Percentiles rank a stretch among this genome's conserved stretches.
Evolutionary conservation across 2,113 vertebrate genomes (phyloP).

Genomic region (Colinus virginianus): DNA sequence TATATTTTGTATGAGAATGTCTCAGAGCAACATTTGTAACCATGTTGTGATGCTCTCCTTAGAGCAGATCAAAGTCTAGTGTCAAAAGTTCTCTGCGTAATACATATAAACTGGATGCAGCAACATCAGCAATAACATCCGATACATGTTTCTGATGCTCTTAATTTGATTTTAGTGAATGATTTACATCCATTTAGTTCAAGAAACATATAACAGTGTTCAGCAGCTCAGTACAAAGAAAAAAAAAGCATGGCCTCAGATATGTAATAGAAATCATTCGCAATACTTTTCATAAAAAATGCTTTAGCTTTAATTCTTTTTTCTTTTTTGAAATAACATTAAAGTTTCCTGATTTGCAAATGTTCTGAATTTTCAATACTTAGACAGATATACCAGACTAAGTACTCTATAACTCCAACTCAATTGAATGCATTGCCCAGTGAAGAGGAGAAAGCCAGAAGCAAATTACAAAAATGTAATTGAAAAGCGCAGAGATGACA

Average conservation of each 20-base stretch:
- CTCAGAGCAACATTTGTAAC: constrained; percentile 24
- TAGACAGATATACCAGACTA: neutral
- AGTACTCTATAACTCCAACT: neutral
- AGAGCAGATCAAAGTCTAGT: constrained; percentile 38
- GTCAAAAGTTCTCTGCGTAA: constrained; percentile 50
- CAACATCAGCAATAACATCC: neutral
- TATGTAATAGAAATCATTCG: neutral
- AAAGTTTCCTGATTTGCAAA: neutral
- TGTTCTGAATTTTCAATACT: neutral
- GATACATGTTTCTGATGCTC: neutral
- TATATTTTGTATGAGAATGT: neutral
- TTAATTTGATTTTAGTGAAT: neutral
- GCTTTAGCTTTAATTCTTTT: neutral
- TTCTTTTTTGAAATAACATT: neutral
- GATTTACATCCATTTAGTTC: constrained; percentile 29
- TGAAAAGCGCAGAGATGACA: neutral
- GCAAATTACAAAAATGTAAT: neutral
- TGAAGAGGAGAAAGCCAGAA: neutral
- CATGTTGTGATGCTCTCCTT: fast-evolving
- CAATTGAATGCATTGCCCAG: neutral
- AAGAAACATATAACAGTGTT: neutral
- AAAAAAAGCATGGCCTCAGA: neutral
- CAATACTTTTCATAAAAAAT: neutral
- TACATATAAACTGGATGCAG: neutral
- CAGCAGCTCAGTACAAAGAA: neutral